Conservation (phyloP, 2,888 invertebrate species). For the Phyto melanocephala region DNA sequence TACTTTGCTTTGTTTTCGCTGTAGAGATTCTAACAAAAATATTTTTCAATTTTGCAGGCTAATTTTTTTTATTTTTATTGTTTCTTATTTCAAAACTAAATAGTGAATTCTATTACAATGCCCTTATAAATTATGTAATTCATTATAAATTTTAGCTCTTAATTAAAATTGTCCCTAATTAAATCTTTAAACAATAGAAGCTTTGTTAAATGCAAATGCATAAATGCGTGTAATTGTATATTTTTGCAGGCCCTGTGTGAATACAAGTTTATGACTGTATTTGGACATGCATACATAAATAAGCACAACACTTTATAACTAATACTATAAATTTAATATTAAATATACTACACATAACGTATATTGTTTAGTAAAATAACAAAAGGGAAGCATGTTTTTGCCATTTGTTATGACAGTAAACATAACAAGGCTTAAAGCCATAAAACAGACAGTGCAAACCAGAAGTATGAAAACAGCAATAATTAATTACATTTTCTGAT, state of each 20-base stretch:
- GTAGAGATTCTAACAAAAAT: too few species aligned
- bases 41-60: too few species aligned
- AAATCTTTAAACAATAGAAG: not conserved
- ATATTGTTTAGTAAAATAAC: not conserved
- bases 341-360: too few species aligned
- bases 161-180: not conserved
- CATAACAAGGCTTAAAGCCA: conserved; percentile 24
- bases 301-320: not conserved
- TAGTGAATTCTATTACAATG: too few species aligned
- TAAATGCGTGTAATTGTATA: not conserved
- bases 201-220: not conserved
- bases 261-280: not conserved
- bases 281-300: not conserved
- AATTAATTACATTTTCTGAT: too few species aligned
- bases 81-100: too few species aligned
- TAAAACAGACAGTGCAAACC: not conserved
- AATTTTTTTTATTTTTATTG: too few species aligned
- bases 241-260: not conserved
- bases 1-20: too few species aligned
- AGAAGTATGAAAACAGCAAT: not conserved
- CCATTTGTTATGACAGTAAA: conserved; percentile 34
- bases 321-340: not conserved
- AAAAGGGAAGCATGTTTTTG: conserved; percentile 12
- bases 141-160: too few species aligned
- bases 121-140: too few species aligned